These are phyloP conservation scores for Tetrao urogallus DNA, from an alignment of 2,113 vertebrate species.

Conservation along the genomic window DNA sequence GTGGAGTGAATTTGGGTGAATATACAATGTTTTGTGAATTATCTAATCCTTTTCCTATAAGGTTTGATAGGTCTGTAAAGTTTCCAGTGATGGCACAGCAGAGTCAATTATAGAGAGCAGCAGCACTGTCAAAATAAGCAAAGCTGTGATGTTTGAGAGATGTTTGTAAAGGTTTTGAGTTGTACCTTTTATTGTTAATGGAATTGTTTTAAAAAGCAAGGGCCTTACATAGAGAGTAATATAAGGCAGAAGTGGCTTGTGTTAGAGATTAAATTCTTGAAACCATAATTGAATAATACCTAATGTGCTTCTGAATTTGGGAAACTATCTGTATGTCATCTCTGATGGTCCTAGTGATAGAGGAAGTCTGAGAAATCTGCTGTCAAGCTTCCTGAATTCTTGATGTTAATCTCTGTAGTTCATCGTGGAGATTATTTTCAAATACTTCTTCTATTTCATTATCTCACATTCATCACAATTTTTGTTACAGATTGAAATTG, in stretches of 20 bases:
- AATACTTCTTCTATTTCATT: not conserved
- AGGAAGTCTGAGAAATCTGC: not conserved
- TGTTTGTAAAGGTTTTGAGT: not conserved
- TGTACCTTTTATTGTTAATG: not conserved
- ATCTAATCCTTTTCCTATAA: not conserved
- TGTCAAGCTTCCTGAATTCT: not conserved
- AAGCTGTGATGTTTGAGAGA: not conserved
- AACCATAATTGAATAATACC: not conserved
- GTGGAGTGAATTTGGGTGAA: not conserved
- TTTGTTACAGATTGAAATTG: not conserved
- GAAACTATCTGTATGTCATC: not conserved
- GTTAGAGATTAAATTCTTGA: not conserved
- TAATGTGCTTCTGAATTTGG: not conserved
- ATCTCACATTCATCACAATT: not conserved
- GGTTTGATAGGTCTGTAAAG: not conserved
- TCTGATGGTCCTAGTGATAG: not conserved
- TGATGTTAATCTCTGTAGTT: not conserved
- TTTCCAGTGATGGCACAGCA: not conserved
- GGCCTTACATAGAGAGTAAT: not conserved
- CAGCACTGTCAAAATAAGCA: not conserved
- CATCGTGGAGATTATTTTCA: not conserved
- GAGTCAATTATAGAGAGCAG: not conserved
- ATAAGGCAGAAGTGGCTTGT: not conserved
- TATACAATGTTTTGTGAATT: not conserved
- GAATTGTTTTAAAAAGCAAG: not conserved